Percentiles rank a stretch among this genome's conserved stretches.
Evolutionary conservation across 2,888 invertebrate genomes (phyloP).

Genomic region (Tetragonula carbonaria): DNA sequence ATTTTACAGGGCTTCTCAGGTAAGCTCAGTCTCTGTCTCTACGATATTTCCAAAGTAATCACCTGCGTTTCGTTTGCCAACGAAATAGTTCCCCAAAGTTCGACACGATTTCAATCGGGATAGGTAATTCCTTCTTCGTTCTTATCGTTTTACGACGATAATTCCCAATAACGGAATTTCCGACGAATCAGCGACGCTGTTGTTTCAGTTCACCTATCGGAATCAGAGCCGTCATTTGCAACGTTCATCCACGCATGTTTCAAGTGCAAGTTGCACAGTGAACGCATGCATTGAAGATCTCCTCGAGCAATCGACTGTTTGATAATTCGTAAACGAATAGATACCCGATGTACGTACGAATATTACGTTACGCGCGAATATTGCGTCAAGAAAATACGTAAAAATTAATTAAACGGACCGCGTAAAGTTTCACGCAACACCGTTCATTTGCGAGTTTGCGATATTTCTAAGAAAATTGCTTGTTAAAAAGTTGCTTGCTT

Average conservation of each 20-base stretch:
- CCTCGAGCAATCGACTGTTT: no score
- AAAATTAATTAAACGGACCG: background rate
- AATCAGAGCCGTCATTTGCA: background rate
- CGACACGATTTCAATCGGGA: constrained; percentile 4
- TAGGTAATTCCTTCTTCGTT: background rate
- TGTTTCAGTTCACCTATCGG: no score
- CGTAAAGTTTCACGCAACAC: no score
- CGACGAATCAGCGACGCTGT: background rate
- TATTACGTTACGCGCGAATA: no score
- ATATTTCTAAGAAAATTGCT: background rate
- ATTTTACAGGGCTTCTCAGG: background rate
- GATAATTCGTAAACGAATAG: background rate
- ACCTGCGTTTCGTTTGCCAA: background rate
- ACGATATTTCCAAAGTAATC: constrained; percentile 3
- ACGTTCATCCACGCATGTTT: background rate
- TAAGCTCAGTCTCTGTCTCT: constrained; percentile 13
- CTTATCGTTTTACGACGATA: background rate
- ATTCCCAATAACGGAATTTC: background rate
- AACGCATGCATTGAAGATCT: background rate
- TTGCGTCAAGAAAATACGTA: background rate
- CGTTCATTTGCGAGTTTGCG: background rate
- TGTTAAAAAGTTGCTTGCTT: background rate
- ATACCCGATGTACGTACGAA: no score
- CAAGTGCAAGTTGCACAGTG: background rate
- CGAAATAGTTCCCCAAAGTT: constrained; percentile 9